A percentile compares a stretch with the other conserved stretches of the same genome.
Conservation (phyloP, 2,797 vertebrate species). For the Anguilla marmorata region DNA sequence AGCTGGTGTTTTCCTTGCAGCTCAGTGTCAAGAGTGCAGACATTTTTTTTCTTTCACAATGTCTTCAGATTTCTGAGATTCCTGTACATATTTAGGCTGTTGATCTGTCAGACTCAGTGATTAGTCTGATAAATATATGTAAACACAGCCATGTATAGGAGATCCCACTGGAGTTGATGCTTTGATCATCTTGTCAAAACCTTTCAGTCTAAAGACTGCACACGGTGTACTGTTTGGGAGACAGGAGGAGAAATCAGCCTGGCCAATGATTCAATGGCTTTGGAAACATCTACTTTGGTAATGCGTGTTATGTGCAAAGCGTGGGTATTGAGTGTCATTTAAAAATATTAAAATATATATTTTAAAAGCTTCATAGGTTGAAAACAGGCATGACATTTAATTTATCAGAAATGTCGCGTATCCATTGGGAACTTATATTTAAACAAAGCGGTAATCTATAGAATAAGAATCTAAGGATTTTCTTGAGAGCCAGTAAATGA, state of each 20-base stretch:
- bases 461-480: conserved; percentile 9
- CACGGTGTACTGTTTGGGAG: neutral
- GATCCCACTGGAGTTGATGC: neutral
- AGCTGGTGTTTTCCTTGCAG: too few relatives aligned
- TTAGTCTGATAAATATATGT: neutral
- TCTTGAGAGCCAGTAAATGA: conserved; percentile 6
- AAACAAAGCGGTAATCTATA: neutral
- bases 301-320: neutral
- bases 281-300: neutral
- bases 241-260: neutral
- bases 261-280: neutral
- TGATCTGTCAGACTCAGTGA: neutral
- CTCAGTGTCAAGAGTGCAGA: too few relatives aligned
- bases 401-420: neutral
- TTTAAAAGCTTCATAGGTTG: neutral
- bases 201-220: neutral
- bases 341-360: neutral
- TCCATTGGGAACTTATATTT: neutral
- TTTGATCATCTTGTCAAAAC: neutral
- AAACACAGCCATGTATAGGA: neutral
- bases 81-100: neutral
- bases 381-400: neutral
- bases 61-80: neutral
- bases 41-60: neutral
- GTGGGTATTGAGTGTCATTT: neutral